Evolutionary conservation across 1,140 invertebrate genomes (phyloP).

Genomic region (Gyrodactylus salaris): DNA sequence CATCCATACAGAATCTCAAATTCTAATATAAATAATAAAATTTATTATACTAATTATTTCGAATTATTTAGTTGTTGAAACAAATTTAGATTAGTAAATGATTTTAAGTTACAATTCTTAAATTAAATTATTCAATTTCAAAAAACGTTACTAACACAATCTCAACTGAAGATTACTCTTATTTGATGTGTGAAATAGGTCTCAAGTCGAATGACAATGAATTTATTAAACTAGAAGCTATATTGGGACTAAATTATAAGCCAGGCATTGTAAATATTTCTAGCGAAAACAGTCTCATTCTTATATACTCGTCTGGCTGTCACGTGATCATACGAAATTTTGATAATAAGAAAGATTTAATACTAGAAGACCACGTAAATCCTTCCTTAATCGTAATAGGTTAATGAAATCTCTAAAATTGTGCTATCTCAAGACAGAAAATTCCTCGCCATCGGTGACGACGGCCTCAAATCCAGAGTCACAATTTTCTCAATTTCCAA

Average conservation of each 20-base stretch:
- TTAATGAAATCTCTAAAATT: not conserved
- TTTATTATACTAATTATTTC: not conserved
- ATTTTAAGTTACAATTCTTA: not conserved
- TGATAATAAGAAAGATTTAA: not conserved
- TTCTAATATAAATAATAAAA: not conserved
- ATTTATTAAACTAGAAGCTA: not conserved
- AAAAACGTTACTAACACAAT: too few species aligned
- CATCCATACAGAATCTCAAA: constrained; percentile 14
- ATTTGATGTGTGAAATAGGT: not conserved
- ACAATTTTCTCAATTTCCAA: not conserved
- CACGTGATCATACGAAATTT: not conserved
- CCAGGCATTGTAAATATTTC: not conserved
- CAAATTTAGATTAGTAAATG: too few species aligned
- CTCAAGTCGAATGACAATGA: not conserved
- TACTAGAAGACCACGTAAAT: not conserved
- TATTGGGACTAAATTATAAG: not conserved
- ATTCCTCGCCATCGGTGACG: not conserved
- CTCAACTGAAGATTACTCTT: too few species aligned
- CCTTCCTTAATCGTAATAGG: too few species aligned
- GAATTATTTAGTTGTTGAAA: too few species aligned
- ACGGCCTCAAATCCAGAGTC: not conserved
- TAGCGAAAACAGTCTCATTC: not conserved
- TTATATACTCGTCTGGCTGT: not conserved
- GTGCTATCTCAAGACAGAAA: not conserved
- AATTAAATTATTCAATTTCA: not conserved